A percentile compares a stretch with the other conserved stretches of the same genome.
These are phyloP conservation scores for Synanthedon andrenaeformis DNA, from an alignment of 2,888 invertebrate genomes.

Conservation along the genomic window DNA sequence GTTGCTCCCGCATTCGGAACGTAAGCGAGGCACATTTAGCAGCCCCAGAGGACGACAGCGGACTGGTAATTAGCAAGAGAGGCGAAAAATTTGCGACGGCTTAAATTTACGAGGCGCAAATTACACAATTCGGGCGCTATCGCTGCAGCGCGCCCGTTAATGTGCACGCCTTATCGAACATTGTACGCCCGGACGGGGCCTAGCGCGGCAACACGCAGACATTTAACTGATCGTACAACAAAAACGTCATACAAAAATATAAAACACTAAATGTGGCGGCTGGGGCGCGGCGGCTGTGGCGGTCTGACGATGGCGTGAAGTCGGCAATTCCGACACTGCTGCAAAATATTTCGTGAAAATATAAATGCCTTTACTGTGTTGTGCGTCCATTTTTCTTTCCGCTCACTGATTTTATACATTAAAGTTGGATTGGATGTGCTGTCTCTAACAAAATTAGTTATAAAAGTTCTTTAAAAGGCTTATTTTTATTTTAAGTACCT, in stretches of 20 bases:
- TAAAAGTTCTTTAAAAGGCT: too few relatives aligned
- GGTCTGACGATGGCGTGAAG: not conserved
- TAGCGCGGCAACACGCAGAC: conserved; percentile 18
- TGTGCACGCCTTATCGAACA: conserved; percentile 65
- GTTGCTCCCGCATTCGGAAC: conserved; percentile 60
- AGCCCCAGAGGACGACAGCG: conserved; percentile 59
- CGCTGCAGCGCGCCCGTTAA: conserved; percentile 59
- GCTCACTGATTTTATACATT: too few relatives aligned
- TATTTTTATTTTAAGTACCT: too few relatives aligned
- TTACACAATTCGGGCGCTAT: conserved; percentile 65
- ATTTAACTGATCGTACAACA: conserved; percentile 41
- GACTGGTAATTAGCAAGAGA: conserved; percentile 67
- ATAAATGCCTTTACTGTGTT: not conserved
- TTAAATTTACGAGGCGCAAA: conserved; percentile 70
- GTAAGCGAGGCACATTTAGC: conserved; percentile 62
- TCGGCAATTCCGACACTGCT: not conserved
- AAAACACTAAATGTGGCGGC: conserved; percentile 14
- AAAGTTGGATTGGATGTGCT: too few relatives aligned
- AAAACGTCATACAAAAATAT: conserved; percentile 31
- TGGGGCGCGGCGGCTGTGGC: conserved; percentile 14
- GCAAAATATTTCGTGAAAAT: not conserved
- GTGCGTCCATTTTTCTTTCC: too few relatives aligned
- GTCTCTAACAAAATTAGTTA: too few relatives aligned
- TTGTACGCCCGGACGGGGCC: conserved; percentile 23
- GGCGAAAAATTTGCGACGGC: conserved; percentile 69